These are phyloP conservation scores for Malachius bipustulatus DNA, from an alignment of 2,888 invertebrate species.

Conservation along the genomic window DNA sequence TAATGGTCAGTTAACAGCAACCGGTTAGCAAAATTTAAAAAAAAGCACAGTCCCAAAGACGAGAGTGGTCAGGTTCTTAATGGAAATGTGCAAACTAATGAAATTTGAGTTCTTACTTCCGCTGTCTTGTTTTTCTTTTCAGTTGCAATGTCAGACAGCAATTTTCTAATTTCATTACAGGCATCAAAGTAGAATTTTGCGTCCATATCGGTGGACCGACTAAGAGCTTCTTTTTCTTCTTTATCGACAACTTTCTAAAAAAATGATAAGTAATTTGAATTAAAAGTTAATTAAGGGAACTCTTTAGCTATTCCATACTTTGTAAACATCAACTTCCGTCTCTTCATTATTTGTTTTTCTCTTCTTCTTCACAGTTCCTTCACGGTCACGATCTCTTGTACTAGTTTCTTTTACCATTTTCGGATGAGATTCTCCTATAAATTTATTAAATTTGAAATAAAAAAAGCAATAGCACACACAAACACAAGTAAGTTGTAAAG, in stretches of 20 bases:
- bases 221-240: slow-evolving; percentile 62
- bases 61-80: too few relatives aligned
- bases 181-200: slow-evolving; percentile 53
- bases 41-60: too few relatives aligned
- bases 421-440: too few relatives aligned
- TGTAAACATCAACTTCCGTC: slow-evolving; percentile 45
- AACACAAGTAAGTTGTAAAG: too few relatives aligned
- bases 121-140: slow-evolving; percentile 47
- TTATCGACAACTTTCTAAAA: slow-evolving; percentile 54
- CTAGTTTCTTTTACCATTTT: slow-evolving; percentile 35
- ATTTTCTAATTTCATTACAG: slow-evolving; percentile 55
- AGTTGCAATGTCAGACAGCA: slow-evolving; percentile 56
- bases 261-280: slow-evolving; percentile 5
- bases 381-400: slow-evolving; percentile 37
- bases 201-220: slow-evolving; percentile 55
- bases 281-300: background rate
- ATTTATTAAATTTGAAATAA: too few relatives aligned
- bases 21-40: too few relatives aligned
- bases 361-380: slow-evolving; percentile 43
- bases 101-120: slow-evolving; percentile 45
- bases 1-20: too few relatives aligned
- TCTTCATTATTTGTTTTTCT: slow-evolving; percentile 42
- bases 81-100: too few relatives aligned
- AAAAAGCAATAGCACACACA: too few relatives aligned
- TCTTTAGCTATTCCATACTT: slow-evolving; percentile 35